Percentiles rank a stretch among this genome's conserved stretches.
These are phyloP conservation scores for Orchestes rusci DNA, from an alignment of 2,888 invertebrate species.

Conservation along the genomic window DNA sequence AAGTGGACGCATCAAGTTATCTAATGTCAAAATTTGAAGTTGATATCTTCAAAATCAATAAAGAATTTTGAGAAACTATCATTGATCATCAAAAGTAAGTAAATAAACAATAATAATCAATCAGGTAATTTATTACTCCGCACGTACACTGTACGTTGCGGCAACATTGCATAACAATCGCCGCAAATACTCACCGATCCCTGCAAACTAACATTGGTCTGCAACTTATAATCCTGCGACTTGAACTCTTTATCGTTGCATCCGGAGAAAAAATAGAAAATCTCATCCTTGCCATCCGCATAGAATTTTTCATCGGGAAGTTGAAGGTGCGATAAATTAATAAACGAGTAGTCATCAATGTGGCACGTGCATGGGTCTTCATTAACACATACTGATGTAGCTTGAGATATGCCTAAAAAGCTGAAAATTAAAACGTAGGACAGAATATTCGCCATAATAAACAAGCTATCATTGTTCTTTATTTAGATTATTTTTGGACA, in stretches of 20 bases:
- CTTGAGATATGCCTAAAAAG: neutral
- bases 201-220: too few relatives aligned
- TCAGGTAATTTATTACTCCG: too few relatives aligned
- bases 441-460: conserved; percentile 14
- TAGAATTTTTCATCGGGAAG: conserved; percentile 13
- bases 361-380: conserved; percentile 36
- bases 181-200: too few relatives aligned
- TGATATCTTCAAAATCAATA: too few relatives aligned
- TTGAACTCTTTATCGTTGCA: conserved; percentile 31
- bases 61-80: too few relatives aligned
- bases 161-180: too few relatives aligned
- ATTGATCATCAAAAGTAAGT: too few relatives aligned
- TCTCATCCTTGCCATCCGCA: conserved; percentile 13
- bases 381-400: conserved; percentile 29
- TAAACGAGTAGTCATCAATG: conserved; percentile 35
- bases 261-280: conserved; percentile 39
- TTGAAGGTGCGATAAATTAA: conserved; percentile 28
- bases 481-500: conserved; percentile 1
- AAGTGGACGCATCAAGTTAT: too few relatives aligned
- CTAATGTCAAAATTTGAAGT: too few relatives aligned
- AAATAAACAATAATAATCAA: too few relatives aligned
- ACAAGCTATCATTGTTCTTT: conserved; percentile 12
- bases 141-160: too few relatives aligned
- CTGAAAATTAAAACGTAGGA: conserved; percentile 7
- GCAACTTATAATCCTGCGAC: conserved; percentile 5